A percentile compares a stretch with the other conserved stretches of the same genome.
phyloP scores from a whole-genome alignment of 2,888 invertebrate genomes.

The Temnothorax unifasciatus region DNA sequence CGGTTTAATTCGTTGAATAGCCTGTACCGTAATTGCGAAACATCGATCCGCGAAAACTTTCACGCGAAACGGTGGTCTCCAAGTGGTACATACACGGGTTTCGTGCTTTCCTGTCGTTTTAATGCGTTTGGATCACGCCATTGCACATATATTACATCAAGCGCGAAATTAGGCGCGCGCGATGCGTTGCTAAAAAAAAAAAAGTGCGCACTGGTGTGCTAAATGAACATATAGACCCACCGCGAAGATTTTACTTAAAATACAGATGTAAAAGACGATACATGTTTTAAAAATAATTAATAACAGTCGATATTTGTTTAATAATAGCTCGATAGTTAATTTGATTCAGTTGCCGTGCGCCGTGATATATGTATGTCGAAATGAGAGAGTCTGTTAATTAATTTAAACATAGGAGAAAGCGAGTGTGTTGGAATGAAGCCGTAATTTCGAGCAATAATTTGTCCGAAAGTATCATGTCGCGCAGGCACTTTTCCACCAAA shows the following conservation, averaged over 20 bases:
- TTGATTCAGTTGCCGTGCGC: not conserved
- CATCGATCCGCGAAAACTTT: constrained; percentile 33
- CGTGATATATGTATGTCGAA: not conserved
- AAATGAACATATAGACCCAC: not conserved
- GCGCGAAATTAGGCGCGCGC: constrained; percentile 43
- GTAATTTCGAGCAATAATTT: constrained; percentile 46
- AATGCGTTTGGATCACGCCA: constrained; percentile 20
- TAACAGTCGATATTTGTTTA: not conserved
- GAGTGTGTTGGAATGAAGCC: constrained; percentile 17
- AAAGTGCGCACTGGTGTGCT: not conserved
- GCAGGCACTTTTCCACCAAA: constrained; percentile 29
- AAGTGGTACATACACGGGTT: not conserved
- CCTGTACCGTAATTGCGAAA: constrained; percentile 33
- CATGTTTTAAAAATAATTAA: not conserved
- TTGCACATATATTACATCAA: constrained; percentile 33
- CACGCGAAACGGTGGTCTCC: constrained; percentile 14
- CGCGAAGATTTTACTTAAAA: not conserved
- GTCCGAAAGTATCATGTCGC: constrained; percentile 21
- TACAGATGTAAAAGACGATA: not conserved
- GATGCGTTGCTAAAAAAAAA: constrained; percentile 34
- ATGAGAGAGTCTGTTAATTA: constrained; percentile 36
- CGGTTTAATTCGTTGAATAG: constrained; percentile 36
- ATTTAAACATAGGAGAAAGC: constrained; percentile 43
- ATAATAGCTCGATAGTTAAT: constrained; percentile 20
- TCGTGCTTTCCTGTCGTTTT: constrained; percentile 35